These are phyloP conservation scores for Caenorhabditis auriculariae DNA, from an alignment of 2,888 invertebrate species.

Conservation along the genomic window DNA sequence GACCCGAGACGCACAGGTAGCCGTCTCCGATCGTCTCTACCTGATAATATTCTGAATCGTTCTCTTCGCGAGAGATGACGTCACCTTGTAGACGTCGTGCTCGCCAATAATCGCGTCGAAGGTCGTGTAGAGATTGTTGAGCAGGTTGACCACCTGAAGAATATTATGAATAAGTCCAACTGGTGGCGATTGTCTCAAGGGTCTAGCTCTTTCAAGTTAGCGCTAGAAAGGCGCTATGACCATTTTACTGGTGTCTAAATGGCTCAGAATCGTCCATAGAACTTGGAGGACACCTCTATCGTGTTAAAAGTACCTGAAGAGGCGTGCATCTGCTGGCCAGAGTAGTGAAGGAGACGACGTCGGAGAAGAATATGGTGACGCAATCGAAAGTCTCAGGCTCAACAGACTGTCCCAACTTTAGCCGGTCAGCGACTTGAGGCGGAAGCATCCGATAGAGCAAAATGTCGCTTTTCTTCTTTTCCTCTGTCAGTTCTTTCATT, in stretches of 20 bases:
- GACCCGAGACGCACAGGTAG: background rate
- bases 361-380: slow-evolving; percentile 47
- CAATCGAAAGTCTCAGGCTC: slow-evolving; percentile 40
- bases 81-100: slow-evolving; percentile 29
- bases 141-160: slow-evolving; percentile 24
- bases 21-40: slow-evolving; percentile 1
- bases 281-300: too few relatives aligned
- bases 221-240: too few relatives aligned
- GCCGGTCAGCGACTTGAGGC: slow-evolving; percentile 49
- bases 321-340: slow-evolving; percentile 40
- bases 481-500: slow-evolving; percentile 19
- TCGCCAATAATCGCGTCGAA: slow-evolving; percentile 21
- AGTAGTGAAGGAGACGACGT: slow-evolving; percentile 39
- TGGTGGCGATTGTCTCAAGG: background rate
- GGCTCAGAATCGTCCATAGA: too few relatives aligned
- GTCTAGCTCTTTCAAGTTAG: too few relatives aligned
- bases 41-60: background rate
- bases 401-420: slow-evolving; percentile 44
- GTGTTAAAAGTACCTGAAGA: slow-evolving; percentile 25
- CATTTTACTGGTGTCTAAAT: too few relatives aligned
- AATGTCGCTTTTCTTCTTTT: slow-evolving; percentile 50
- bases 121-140: slow-evolving; percentile 24
- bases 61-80: background rate
- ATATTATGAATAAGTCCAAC: background rate
- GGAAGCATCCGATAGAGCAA: slow-evolving; percentile 50